Base-by-base conservation (phyloP, 2,797 vertebrate species). In the Myioborus miniatus region DNA sequence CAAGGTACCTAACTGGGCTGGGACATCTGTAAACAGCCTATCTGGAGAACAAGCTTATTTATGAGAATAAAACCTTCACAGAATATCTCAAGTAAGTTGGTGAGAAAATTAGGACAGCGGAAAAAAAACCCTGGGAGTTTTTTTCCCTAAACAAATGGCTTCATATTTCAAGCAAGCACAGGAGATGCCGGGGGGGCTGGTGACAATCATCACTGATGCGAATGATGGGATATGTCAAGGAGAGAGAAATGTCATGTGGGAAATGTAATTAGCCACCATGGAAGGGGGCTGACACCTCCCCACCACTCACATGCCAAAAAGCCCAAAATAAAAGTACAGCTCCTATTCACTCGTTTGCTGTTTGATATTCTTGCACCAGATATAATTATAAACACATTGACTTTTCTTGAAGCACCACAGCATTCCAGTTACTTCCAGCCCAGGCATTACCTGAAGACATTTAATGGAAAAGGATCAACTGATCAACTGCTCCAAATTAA, bases 191-290 rank as follows among this genome's bases (percentile, higher is more conserved):
- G 74, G 59, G 53, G 95, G 92, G 67, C 53, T 96, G 82, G 88
- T 94, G 93, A 89, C 94, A 94, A 90, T 96, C 84, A 93, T 39
- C 95, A 93, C 43, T 94, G 94, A 96, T 77, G 96, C 93, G 43
- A 92, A 92, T 89, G 94, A 96, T 87, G 85, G 89, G 94, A 95
- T 94, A 87, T 94, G 94, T 94, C 94, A 96, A 92, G 84, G 75
- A 96, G 85, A 95, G 80, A 95, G 87, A 91, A 93, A 96, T 93
- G 95, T 93, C 95, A 95, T 94, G 87, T 94, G 80, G 67, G 93
- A 97, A 96, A 90, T 71, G 50, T 83, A 96, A 96, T 95, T 96
- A 97, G 70, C 77, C 78, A 85, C 83, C 68, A 58, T 0, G 22
- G 85, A 96, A 93, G 65, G 83, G 92, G 79, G 63, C 41, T 23